Percentiles rank a stretch among this genome's conserved stretches.
phyloP scores from a whole-genome alignment of 2,797 vertebrate species.

The Pseudopleuronectes americanus region DNA sequence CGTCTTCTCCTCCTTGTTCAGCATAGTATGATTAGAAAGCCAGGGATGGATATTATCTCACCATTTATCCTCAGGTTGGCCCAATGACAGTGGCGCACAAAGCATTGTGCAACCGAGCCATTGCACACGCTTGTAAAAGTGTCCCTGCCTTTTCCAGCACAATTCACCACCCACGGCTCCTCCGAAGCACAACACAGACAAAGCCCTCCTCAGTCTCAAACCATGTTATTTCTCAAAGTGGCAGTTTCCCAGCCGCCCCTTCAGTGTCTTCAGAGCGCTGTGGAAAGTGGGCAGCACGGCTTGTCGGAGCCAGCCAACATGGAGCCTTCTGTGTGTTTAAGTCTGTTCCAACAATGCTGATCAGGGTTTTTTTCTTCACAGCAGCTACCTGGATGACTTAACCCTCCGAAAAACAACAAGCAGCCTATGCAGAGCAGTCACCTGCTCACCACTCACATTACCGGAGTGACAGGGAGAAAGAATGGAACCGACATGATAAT shows the following conservation, averaged over 20 bases:
- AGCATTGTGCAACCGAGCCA: constrained; percentile 27
- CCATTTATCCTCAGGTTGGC: constrained; percentile 11
- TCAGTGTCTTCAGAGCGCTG: constrained; percentile 23
- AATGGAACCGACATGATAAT: background rate
- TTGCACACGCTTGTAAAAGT: constrained; percentile 41
- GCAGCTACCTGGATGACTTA: constrained; percentile 45
- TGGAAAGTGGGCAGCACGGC: constrained; percentile 21
- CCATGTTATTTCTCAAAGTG: background rate
- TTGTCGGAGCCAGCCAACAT: constrained; percentile 14
- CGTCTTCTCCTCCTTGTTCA: constrained; percentile 1
- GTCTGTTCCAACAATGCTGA: constrained; percentile 36
- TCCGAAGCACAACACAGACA: background rate
- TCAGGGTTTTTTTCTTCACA: constrained; percentile 39
- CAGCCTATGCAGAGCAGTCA: constrained; percentile 16
- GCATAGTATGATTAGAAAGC: constrained; percentile 16
- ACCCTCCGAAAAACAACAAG: constrained; percentile 31
- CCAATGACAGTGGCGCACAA: constrained; percentile 26
- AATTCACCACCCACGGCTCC: constrained; percentile 13
- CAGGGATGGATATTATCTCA: background rate
- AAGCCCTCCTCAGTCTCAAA: background rate
- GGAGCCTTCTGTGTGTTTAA: constrained; percentile 25
- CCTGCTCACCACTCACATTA: background rate
- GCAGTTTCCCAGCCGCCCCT: background rate
- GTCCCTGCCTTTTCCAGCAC: constrained; percentile 26
- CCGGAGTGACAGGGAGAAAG: background rate